Conservation (phyloP, 2,888 invertebrate genomes). For the Zeuzera pyrina region DNA sequence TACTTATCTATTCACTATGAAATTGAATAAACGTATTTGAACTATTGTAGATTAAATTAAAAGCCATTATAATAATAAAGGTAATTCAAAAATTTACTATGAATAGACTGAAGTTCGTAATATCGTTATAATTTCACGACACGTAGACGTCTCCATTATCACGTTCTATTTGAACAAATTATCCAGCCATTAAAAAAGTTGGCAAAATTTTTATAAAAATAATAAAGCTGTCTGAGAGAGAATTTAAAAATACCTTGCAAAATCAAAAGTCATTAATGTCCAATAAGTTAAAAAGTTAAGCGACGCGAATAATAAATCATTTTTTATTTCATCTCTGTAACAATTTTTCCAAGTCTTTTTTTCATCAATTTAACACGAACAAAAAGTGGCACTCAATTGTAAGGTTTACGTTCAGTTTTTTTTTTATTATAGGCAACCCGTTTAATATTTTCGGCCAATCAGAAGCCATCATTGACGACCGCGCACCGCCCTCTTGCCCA, state of each 20-base stretch:
- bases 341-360: constrained; percentile 62
- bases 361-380: constrained; percentile 70
- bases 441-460: constrained; percentile 64
- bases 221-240: constrained; percentile 28
- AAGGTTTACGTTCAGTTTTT: constrained; percentile 44
- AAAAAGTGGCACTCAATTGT: constrained; percentile 69
- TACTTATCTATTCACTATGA: too few species aligned
- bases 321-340: constrained; percentile 64
- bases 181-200: constrained; percentile 19
- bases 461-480: constrained; percentile 27
- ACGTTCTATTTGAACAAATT: constrained; percentile 9
- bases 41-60: too few species aligned
- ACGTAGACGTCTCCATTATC: too few species aligned
- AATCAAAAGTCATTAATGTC: constrained; percentile 70
- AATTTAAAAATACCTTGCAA: constrained; percentile 43
- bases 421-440: constrained; percentile 61
- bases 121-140: too few species aligned
- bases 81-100: too few species aligned
- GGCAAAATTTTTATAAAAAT: constrained; percentile 39
- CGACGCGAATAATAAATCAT: constrained; percentile 66
- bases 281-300: constrained; percentile 70
- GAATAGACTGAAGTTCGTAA: too few species aligned
- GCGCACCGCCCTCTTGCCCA: constrained; percentile 52
- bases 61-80: too few species aligned
- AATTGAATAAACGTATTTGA: too few species aligned